phyloP scores from a whole-genome alignment of 2,888 invertebrate species.

The Myathropa florea region DNA sequence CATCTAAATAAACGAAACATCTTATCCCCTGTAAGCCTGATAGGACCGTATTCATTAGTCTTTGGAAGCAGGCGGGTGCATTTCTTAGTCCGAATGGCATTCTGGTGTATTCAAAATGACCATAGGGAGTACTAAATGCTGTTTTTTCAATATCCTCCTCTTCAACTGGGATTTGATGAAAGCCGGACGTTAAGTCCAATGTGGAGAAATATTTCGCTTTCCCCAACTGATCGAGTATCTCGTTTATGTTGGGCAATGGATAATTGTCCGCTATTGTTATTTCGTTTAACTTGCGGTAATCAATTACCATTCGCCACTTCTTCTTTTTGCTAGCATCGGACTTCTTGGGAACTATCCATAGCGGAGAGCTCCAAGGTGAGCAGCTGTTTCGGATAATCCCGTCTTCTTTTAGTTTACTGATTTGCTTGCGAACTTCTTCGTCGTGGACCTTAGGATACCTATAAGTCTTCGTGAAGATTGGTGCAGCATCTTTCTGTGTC shows the following conservation, averaged over 20 bases:
- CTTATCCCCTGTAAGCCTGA: too few species aligned
- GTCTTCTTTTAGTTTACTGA: not conserved
- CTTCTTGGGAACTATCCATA: conserved; percentile 14
- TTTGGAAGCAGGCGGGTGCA: not conserved
- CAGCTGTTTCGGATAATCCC: not conserved
- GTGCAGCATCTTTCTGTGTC: not conserved
- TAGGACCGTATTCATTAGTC: too few species aligned
- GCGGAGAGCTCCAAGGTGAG: conserved; percentile 12
- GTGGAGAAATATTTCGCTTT: conserved; percentile 15
- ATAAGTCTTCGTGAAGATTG: conserved; percentile 9
- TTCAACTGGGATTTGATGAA: too few species aligned
- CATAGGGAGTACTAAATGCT: not conserved
- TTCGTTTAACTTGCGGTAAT: too few species aligned
- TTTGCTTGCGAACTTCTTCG: conserved; percentile 2
- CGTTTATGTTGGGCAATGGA: conserved; percentile 12
- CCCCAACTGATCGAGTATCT: conserved; percentile 3
- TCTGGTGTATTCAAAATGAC: conserved; percentile 14
- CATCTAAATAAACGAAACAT: too few species aligned
- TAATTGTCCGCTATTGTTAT: not conserved
- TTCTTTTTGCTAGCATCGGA: not conserved
- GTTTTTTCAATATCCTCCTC: conserved; percentile 3
- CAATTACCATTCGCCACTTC: not conserved
- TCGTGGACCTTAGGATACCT: conserved; percentile 15
- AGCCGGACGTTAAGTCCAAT: conserved; percentile 4
- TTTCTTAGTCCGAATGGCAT: conserved; percentile 7